phyloP scores from a whole-genome alignment of 1,140 invertebrate genomes.

The Zaprionus camerounensis region DNA sequence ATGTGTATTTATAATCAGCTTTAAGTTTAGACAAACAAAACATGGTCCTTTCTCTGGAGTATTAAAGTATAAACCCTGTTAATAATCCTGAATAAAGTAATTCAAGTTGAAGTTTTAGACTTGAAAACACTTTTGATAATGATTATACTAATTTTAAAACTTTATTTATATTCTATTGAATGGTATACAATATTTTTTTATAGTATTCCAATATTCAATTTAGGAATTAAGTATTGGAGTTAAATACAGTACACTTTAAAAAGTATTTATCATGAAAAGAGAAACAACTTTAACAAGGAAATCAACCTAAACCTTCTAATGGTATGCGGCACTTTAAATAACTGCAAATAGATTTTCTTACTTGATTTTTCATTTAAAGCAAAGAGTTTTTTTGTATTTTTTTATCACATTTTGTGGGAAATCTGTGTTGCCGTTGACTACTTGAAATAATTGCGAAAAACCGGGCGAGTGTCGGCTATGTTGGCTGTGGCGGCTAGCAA shows the following conservation, averaged over 20 bases:
- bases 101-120: too few relatives aligned
- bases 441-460: constrained; percentile 66
- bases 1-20: not conserved
- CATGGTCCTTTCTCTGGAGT: not conserved
- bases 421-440: constrained; percentile 56
- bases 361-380: constrained; percentile 6
- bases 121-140: too few relatives aligned
- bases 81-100: too few relatives aligned
- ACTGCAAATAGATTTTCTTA: constrained; percentile 16
- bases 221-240: not conserved
- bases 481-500: constrained; percentile 20
- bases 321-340: not conserved
- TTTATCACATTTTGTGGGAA: constrained; percentile 35
- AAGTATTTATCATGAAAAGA: not conserved
- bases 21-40: not conserved
- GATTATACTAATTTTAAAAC: too few relatives aligned
- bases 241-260: not conserved
- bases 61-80: too few relatives aligned
- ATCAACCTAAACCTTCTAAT: not conserved
- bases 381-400: constrained; percentile 2
- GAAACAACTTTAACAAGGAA: not conserved
- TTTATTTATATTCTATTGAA: too few relatives aligned
- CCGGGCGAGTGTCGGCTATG: constrained; percentile 18
- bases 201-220: too few relatives aligned
- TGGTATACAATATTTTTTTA: too few relatives aligned